Base-by-base conservation (phyloP, 2,888 invertebrate genomes). In the Cryptocephalus moraei region DNA sequence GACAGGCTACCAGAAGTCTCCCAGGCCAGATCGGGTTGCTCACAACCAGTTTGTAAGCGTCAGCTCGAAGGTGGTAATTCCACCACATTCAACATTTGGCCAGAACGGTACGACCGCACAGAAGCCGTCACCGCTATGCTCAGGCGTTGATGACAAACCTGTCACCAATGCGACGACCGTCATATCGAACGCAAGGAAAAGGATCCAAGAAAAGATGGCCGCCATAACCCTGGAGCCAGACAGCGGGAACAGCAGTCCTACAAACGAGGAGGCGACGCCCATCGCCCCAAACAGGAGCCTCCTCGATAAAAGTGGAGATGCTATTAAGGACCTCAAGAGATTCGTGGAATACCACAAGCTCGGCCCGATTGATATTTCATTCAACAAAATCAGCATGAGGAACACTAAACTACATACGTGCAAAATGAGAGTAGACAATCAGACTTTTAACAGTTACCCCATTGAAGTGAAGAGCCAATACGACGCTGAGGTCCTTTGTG, bases 401-500 rank as follows among this genome's bases (percentile, higher is more conserved):
- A 33, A 41, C 9, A n/a, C 38, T 39, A 9, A n/a, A 10, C 33
- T 32, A n/a, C 4, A 8, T 32, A 44, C 14, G n/a, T 36, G 47
- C 49, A 47, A 42, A 45, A 53, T 51, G 45, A 46, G 70, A 68
- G 57, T 73, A 8, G 71, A 65, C 2, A 55, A 59, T 1, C 53
- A 65, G 31, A 64, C 62, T 9, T 71, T 62, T 42, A 65, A 62
- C 1, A 75, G 72, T 49, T 76, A 74, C 56, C 76, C 76, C 0
- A 54, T 65, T 1, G 75, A 75, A 41, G 70, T 70, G 9, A 49
- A 46, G 8, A 66, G 64, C 6, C 56, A 64, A 11, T 57, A 56
- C 0, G 67, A 66, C 1, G 75, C 76, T 0, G 63, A 71, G 53
- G 59, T 60, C 32, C 52, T 67, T n/a, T 75, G 72, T 8, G 71